Percentiles rank a stretch among this genome's conserved stretches.
Conservation (phyloP, 2,888 invertebrate genomes). For the Nineta flava region DNA sequence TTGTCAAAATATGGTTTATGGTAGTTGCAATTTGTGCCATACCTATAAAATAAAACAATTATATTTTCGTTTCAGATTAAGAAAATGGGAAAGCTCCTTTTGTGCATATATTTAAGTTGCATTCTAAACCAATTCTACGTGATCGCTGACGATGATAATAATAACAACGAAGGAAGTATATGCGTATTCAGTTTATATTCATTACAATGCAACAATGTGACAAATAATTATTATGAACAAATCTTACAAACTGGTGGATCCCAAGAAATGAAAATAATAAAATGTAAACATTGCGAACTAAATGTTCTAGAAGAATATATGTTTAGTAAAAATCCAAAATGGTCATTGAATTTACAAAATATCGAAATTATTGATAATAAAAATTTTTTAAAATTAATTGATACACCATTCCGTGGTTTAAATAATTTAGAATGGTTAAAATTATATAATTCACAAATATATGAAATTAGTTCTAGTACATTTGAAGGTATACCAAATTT, state of each 20-base stretch:
- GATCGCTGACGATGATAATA: too few relatives aligned
- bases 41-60: too few relatives aligned
- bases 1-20: too few relatives aligned
- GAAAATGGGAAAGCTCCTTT: too few relatives aligned
- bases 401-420: neutral
- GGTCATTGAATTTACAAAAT: neutral
- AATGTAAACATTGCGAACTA: neutral
- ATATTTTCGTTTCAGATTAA: too few relatives aligned
- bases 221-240: neutral
- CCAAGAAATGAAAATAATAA: neutral
- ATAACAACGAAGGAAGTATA: neutral
- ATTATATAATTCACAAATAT: neutral
- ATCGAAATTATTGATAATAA: neutral
- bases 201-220: neutral
- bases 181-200: neutral
- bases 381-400: neutral
- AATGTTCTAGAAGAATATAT: neutral
- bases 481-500: neutral
- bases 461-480: neutral
- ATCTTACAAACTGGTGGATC: neutral
- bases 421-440: neutral
- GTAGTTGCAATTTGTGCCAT: too few relatives aligned
- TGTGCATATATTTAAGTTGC: too few relatives aligned
- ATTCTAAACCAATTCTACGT: too few relatives aligned
- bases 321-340: neutral